Base-by-base conservation (phyloP, 2,888 invertebrate species). In the Entomobrya multifasciata region DNA sequence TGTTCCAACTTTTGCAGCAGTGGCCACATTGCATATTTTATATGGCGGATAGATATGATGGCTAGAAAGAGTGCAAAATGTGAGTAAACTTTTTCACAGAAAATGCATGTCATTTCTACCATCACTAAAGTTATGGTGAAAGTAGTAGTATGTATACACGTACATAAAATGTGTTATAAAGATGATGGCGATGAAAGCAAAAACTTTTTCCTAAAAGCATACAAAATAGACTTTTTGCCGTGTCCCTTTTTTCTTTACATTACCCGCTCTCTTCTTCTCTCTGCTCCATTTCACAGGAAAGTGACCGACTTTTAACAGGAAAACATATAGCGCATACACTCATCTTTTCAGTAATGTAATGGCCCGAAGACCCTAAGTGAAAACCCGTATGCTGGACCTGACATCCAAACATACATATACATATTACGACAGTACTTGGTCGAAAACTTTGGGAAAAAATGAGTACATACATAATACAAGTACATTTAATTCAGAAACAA, bases 301-400 rank as follows among this genome's bases (percentile, higher is more conserved):
- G 41, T 80, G 80, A 67, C 80, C 80, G 80, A 80, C 52, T 78
- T 78, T 78, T 47, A 17, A 49, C 22, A 78, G 47, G 62, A 49
- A 78, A 78, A 20, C 25, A n/a, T n/a, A n/a, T n/a, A 3, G 25
- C n/a, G 20, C 55, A 25, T n/a, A 67, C 4, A 44, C 41, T 67
- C 44, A 67, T 67, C 67, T 44, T 44, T 44, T 67, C n/a, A 36
- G 65, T 36, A 67, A 67, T 41, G 41, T 22, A 20, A 36, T 67
- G 67, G 20, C 44, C 67, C 8, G 30, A 22, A 25, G 6, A 25
- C 13, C 10, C n/a, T 2, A 62, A 65, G 17, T 52, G 52, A 17
- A 52, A 52, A 52, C n/a, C 11, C 13, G 11, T n/a, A 47, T 10
- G 10, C 47, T 47, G 15, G n/a, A 13, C 10, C 47, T 47, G 8